Evolutionary conservation across 2,113 vertebrate genomes (phyloP).

Genomic region (Castor canadensis): DNA sequence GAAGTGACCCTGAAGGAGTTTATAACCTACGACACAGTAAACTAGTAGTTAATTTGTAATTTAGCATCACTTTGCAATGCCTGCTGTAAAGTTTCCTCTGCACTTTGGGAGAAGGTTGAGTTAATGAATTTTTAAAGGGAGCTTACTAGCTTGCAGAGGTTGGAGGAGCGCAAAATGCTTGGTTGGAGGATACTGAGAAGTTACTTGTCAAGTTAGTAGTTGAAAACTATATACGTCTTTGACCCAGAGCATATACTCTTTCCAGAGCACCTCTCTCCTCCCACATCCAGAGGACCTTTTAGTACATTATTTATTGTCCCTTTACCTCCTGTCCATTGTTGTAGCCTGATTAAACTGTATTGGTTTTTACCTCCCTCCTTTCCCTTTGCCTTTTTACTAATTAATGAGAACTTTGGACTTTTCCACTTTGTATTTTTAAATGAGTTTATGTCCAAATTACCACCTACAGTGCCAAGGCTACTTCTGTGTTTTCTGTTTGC

Average conservation of each 20-base stretch:
- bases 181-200: neutral
- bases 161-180: neutral
- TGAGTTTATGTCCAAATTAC: constrained; percentile 25
- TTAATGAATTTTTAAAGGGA: constrained; percentile 34
- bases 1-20: constrained; percentile 19
- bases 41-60: constrained; percentile 45
- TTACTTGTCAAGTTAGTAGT: neutral
- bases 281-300: no score
- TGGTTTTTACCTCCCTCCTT: constrained; percentile 27
- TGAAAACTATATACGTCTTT: constrained; percentile 8
- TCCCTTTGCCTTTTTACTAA: constrained; percentile 14
- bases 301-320: neutral
- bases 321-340: neutral
- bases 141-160: neutral
- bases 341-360: neutral
- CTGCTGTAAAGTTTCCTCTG: neutral
- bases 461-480: neutral
- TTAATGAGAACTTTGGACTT: constrained; percentile 40
- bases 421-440: constrained; percentile 1
- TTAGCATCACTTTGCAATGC: neutral
- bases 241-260: neutral
- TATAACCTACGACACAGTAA: constrained; percentile 16
- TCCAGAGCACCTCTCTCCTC: neutral
- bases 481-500: constrained; percentile 3
- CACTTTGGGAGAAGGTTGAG: neutral